Evolutionary conservation across 1,140 invertebrate species (phyloP), one percentile per base, ranked within the genome.

Genomic region (Aethina tumida): DNA sequence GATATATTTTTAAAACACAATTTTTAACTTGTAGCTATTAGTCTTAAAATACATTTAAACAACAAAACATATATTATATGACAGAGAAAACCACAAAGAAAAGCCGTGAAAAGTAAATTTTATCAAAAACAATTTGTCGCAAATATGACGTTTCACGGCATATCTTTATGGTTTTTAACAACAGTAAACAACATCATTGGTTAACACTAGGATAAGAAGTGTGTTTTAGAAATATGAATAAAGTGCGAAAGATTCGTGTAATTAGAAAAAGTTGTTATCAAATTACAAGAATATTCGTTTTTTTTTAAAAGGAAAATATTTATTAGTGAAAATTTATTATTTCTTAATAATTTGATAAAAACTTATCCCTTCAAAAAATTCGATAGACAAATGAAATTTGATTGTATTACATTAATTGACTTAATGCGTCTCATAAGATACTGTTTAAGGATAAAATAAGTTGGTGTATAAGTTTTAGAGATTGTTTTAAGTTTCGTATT

Each of bases 381-480:
- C 22, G 22, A n/a, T 24, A 24, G 25, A 35, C 33, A 15, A 35
- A 35, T 35, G 33, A 35, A 24, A 24, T 19, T 35, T 35, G 20
- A 5, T 5, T 22, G 12, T 35, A 35, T 24, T 35, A 24, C 20
- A 35, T 22, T 2, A 14, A 35, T 4, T 24, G 10, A n/a, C 10
- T 19, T 13, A 33, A 20, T 16, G 12, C 4, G 14, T 31, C 18
- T 31, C 10, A 19, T 17, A 10, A 13, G 5, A 12, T 22, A 7
- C 6, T 22, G 21, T 22, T 22, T 22, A 7, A 22, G 6, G 6
- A 7, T 22, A 7, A 6, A 22, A 7, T n/a, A 6, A n/a, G 21
- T 7, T 7, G n/a, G 6, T 22, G 21, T n/a, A 7, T n/a, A 22
- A 22, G n/a, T 22, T 22, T 22, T 27, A 13, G 14, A 27, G 4